Percentiles rank a stretch among this genome's conserved stretches.
These are phyloP conservation scores for Aporophyla lueneburgensis DNA, from an alignment of 2,888 invertebrate genomes.

Conservation along the genomic window DNA sequence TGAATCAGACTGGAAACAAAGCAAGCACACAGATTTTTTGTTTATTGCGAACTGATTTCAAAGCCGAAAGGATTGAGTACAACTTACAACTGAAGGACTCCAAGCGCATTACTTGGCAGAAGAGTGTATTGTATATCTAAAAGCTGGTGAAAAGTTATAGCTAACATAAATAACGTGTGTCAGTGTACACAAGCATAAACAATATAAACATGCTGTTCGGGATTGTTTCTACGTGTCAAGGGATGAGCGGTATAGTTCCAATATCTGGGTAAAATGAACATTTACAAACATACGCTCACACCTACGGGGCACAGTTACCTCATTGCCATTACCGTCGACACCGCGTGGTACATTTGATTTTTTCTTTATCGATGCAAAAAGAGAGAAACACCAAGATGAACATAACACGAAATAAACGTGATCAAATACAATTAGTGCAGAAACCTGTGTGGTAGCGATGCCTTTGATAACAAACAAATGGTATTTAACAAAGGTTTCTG, in stretches of 20 bases:
- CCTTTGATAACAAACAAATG: constrained; percentile 53
- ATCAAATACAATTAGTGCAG: constrained; percentile 74
- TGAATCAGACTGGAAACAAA: constrained; percentile 65
- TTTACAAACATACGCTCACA: constrained; percentile 83
- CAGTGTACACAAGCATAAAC: constrained; percentile 62
- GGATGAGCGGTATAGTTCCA: constrained; percentile 75
- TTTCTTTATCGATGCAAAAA: constrained; percentile 93
- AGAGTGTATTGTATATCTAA: constrained; percentile 64
- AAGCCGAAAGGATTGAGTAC: constrained; percentile 69
- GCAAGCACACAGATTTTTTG: constrained; percentile 67
- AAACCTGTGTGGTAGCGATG: constrained; percentile 75
- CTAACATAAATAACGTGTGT: constrained; percentile 64
- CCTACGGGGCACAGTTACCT: constrained; percentile 93
- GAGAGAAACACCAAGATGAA: constrained; percentile 90
- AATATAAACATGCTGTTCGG: constrained; percentile 75
- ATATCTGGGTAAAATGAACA: constrained; percentile 74
- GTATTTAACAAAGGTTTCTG: constrained; percentile 57
- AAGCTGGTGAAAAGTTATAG: constrained; percentile 73
- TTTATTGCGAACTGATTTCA: constrained; percentile 68
- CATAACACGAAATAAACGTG: constrained; percentile 82
- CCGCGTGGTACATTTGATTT: constrained; percentile 99
- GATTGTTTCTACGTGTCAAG: constrained; percentile 76
- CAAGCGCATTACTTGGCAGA: constrained; percentile 64
- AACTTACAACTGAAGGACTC: constrained; percentile 64
- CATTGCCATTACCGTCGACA: constrained; percentile 98